Evolutionary conservation across 2,113 vertebrate species (phyloP), one percentile per base, ranked within the genome.

Genomic region (Nyctereutes procyonoides): DNA sequence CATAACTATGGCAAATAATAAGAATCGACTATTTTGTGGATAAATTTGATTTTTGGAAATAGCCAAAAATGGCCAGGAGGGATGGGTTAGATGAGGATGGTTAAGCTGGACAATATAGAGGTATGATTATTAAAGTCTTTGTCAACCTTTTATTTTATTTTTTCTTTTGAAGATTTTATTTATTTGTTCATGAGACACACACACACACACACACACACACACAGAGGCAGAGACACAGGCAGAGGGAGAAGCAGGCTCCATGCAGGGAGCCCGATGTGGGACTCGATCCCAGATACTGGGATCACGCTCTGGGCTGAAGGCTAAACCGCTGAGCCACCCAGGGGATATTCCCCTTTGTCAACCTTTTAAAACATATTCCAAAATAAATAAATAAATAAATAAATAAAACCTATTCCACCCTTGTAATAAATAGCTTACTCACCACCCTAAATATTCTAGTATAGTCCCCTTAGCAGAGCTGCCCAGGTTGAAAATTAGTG

Each of bases 341-440:
- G 43, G 43, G 43, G 43, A 43, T 43, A 43, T 43, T 43, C 43
- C 43, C 43, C 43, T 43, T 43, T 43, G 43, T 43, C 43, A 43
- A 43, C 43, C 43, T 43, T 43, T 43, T 43, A 43, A 43, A 43
- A 43, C 43, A 43, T 43, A 43, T 8, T 43, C 43, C 43, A 7
- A 43, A 43, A 43, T 43, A 43, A 43, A 43, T 43, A 7, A 43
- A 43, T 43, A 43, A 43, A 43, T 43, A 7, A 43, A 43, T 43
- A 43, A 43, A 43, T 43, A 56, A 95, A 92, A 82, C 10, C 65
- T 1, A 30, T 83, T 22, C 12, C 13, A 8, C 19, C 7, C 13
- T 97, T 90, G 76, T 79, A 43, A 62, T 79, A 88, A 88, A 76
- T 76, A 60, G 82, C 43, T 86, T 30, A 82, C 24, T 93, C 14